A percentile compares a stretch with the other conserved stretches of the same genome.
phyloP scores from a whole-genome alignment of 1,140 invertebrate species.

The Mamestra configurata region DNA sequence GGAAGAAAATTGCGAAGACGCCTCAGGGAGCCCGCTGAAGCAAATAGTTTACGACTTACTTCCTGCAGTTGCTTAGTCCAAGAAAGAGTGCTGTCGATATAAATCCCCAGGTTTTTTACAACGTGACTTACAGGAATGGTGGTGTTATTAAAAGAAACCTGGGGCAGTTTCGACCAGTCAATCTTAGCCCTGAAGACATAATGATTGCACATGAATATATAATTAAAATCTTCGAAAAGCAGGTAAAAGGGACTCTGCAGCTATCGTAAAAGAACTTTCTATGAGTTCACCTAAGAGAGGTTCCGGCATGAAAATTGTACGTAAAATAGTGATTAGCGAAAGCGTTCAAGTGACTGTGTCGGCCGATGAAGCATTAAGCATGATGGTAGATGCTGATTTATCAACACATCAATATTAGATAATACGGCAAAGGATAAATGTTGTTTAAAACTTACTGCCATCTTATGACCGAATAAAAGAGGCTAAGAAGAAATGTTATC shows the following conservation, averaged over 20 bases:
- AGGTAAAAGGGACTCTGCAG: constrained; percentile 37
- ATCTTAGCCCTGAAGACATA: constrained; percentile 12
- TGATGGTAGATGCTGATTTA: constrained; percentile 26
- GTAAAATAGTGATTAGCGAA: background rate
- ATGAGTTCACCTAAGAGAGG: constrained; percentile 26
- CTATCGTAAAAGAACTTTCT: constrained; percentile 25
- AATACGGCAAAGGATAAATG: background rate
- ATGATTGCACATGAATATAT: constrained; percentile 24
- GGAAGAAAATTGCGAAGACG: too few relatives aligned
- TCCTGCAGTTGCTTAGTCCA: too few relatives aligned
- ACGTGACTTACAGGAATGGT: too few relatives aligned
- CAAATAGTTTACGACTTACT: too few relatives aligned
- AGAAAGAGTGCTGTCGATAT: too few relatives aligned
- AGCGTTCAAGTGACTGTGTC: constrained; percentile 1
- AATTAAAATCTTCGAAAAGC: background rate
- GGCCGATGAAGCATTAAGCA: constrained; percentile 17
- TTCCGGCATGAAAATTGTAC: background rate
- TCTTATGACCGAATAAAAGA: constrained; percentile 27
- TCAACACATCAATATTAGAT: constrained; percentile 25
- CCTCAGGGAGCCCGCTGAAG: too few relatives aligned
- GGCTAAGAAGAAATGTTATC: constrained; percentile 35
- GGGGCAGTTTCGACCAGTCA: too few relatives aligned
- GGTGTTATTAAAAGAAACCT: too few relatives aligned
- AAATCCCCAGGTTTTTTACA: too few relatives aligned
- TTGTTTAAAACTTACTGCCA: constrained; percentile 36